Base-by-base conservation (phyloP, 2,797 vertebrate genomes). In the Hoplostethus atlanticus region DNA sequence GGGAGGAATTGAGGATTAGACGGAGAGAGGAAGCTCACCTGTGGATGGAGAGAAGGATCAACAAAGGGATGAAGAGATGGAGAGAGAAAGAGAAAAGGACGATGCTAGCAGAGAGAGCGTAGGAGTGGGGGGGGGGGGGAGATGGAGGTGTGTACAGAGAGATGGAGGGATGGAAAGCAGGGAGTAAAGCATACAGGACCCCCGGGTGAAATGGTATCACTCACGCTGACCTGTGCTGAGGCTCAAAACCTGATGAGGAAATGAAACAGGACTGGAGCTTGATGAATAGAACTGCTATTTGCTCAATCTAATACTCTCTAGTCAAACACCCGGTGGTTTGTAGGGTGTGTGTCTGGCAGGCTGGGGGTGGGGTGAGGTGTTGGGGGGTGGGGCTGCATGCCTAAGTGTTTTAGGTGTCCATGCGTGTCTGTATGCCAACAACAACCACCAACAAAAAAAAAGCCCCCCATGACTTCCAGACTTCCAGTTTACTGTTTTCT, bases 271-370 rank as follows among this genome's bases (percentile, higher is more conserved):
- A 70, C 60, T 9, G 31, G 34, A 31, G 62, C 62, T 68, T 86
- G 87, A 91, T 90, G 86, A 88, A 88, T 84, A 68, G 66, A 16
- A 25, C 69, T 68, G 42, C 55, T 87, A 87, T 90, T 92, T 92
- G 86, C 86, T 70, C 52, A 84, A 74, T 73, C 87, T 88, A 90
- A 90, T 82, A 42, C 83, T 62, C 71, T 60, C 76, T 86, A 68
- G 84, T 55, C 87, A 91, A 85, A 85, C 86, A 84, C 30, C 66
- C 67, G 11, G 21, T 6, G 64, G 61, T 68, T 25, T 59, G 76
- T 7, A n/a, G 28, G 67, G 61, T 58, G 79, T 55, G 60, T 63
- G 73, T 58, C 65, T 68, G 34, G 16, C 11, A 15, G 16, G 59
- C 6, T 30, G 36, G 15, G 36, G 13, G 25, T 9, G 16, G 59